A percentile compares a stretch with the other conserved stretches of the same genome.
phyloP scores from a whole-genome alignment of 1,140 invertebrate genomes.

The Meloidogyne chitwoodi region DNA sequence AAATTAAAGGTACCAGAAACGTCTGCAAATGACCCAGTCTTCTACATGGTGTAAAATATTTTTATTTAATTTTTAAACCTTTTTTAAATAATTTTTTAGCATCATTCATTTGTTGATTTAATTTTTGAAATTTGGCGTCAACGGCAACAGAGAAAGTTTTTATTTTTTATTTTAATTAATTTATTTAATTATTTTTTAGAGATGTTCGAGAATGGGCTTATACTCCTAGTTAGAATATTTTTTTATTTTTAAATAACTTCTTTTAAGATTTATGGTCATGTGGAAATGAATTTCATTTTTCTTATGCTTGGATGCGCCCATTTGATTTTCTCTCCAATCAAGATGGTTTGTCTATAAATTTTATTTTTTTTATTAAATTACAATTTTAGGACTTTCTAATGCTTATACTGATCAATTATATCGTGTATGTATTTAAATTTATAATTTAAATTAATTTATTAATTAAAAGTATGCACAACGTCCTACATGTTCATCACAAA shows the following conservation, averaged over 20 bases:
- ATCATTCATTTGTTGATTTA: constrained; percentile 62
- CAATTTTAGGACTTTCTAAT: constrained; percentile 47
- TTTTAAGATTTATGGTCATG: constrained; percentile 45
- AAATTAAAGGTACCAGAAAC: constrained; percentile 26
- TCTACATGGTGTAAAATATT: constrained; percentile 43
- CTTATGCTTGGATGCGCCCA: constrained; percentile 54
- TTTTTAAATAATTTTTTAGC: constrained; percentile 62
- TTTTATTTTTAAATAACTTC: not conserved
- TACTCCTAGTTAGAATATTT: not conserved
- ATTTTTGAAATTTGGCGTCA: constrained; percentile 60
- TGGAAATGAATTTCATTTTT: constrained; percentile 55
- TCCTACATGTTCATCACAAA: constrained; percentile 42
- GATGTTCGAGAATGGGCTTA: not conserved
- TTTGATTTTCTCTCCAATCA: constrained; percentile 48
- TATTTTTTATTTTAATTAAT: constrained; percentile 16
- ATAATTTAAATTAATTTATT: not conserved
- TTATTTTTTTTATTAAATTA: not conserved
- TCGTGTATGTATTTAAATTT: constrained; percentile 30
- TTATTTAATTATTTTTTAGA: not conserved
- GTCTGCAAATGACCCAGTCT: constrained; percentile 33
- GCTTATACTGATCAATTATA: constrained; percentile 58
- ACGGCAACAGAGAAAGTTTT: constrained; percentile 40
- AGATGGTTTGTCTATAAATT: constrained; percentile 41
- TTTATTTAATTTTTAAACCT: constrained; percentile 49
- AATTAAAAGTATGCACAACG: constrained; percentile 39